These are phyloP conservation scores for Tarsius wallacei DNA, from an alignment of 2,797 vertebrate genomes.

Conservation along the genomic window DNA sequence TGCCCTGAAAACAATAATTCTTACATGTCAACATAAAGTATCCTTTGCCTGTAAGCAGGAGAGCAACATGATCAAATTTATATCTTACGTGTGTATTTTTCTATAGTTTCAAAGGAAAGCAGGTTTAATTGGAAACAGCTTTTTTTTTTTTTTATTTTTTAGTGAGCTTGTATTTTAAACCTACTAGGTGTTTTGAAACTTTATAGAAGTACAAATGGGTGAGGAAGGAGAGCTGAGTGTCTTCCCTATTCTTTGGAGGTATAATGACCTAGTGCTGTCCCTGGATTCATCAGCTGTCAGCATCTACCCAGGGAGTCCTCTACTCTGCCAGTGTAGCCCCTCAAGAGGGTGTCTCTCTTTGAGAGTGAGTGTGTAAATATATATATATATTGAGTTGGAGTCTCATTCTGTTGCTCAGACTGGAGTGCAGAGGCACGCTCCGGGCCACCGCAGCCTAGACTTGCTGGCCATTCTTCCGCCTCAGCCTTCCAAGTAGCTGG, in stretches of 20 bases:
- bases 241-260: background rate
- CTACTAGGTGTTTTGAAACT: background rate
- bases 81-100: background rate
- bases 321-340: background rate
- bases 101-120: background rate
- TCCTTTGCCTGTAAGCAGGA: background rate
- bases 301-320: background rate
- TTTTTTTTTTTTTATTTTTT: background rate
- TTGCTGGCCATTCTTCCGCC: too few relatives aligned
- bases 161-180: conserved; percentile 25
- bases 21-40: background rate
- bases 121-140: background rate
- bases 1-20: background rate
- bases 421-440: too few relatives aligned
- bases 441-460: too few relatives aligned
- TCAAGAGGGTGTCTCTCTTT: background rate
- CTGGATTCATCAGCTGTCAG: background rate
- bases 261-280: background rate
- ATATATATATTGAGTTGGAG: background rate
- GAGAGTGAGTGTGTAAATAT: background rate
- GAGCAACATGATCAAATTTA: background rate
- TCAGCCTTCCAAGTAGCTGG: too few relatives aligned
- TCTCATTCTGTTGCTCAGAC: too few relatives aligned
- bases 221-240: background rate
- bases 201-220: background rate